A percentile compares a stretch with the other conserved stretches of the same genome.
Evolutionary conservation across 64 coral and sea anemone species (phyloP).

Genomic region (Trachythela sp.): DNA sequence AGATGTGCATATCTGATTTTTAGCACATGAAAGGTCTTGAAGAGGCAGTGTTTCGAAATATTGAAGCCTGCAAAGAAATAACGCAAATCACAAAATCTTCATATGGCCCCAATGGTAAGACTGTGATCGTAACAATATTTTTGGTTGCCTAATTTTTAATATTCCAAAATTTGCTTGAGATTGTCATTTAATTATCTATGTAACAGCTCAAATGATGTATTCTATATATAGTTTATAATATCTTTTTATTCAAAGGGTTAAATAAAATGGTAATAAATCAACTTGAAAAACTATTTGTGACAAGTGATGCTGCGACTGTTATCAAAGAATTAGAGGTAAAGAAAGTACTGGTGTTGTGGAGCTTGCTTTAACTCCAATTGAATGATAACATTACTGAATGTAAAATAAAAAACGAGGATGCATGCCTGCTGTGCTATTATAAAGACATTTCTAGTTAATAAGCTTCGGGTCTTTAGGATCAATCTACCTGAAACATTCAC

Average conservation of each 20-base stretch:
- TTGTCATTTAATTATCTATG: too few species aligned
- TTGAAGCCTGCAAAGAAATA: constrained; percentile 78
- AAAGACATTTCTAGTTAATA: background rate
- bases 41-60: constrained; percentile 93
- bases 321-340: constrained; percentile 98
- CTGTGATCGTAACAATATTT: background rate
- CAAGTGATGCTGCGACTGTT: constrained; percentile 98
- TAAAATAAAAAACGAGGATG: too few species aligned
- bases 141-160: background rate
- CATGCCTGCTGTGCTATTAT: background rate
- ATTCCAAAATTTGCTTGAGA: too few species aligned
- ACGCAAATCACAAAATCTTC: constrained; percentile 88
- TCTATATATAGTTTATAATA: background rate
- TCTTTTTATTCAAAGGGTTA: constrained; percentile 60
- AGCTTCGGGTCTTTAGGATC: too few species aligned
- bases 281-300: constrained; percentile 95
- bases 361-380: too few species aligned
- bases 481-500: too few species aligned
- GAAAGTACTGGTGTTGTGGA: too few species aligned
- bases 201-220: background rate
- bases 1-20: background rate
- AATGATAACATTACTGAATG: too few species aligned
- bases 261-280: constrained; percentile 99
- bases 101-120: constrained; percentile 87
- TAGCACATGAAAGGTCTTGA: constrained; percentile 79